Conservation (phyloP, 2,888 invertebrate genomes). For the Melanargia galathea region DNA sequence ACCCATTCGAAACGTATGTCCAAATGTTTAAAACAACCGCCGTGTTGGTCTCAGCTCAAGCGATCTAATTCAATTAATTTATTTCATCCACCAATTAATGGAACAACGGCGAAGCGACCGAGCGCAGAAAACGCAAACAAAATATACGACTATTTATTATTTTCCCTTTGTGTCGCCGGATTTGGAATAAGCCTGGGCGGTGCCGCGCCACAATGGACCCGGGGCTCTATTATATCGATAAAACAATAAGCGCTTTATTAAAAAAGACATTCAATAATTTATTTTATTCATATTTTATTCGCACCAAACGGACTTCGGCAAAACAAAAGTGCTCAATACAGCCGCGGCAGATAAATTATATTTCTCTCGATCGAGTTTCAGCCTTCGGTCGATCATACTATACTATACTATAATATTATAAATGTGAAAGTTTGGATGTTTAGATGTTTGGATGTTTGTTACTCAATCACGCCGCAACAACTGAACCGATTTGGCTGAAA, state of each 20-base stretch:
- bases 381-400: not conserved
- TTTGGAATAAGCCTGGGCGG: slow-evolving; percentile 66
- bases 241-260: slow-evolving; percentile 81
- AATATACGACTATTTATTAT: slow-evolving; percentile 81
- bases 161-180: slow-evolving; percentile 68
- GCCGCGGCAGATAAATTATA: slow-evolving; percentile 44
- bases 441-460: too few species aligned
- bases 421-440: too few species aligned
- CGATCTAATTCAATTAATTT: slow-evolving; percentile 79
- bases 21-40: slow-evolving; percentile 65
- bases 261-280: slow-evolving; percentile 81
- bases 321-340: slow-evolving; percentile 70
- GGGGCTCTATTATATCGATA: slow-evolving; percentile 69
- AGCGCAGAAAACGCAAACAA: slow-evolving; percentile 73
- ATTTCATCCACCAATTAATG: slow-evolving; percentile 72
- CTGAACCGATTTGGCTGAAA: too few species aligned
- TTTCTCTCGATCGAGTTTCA: slow-evolving; percentile 5
- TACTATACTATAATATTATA: not conserved
- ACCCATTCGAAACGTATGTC: slow-evolving; percentile 62
- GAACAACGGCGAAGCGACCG: slow-evolving; percentile 74
- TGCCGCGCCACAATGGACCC: slow-evolving; percentile 61
- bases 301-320: slow-evolving; percentile 53
- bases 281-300: slow-evolving; percentile 80
- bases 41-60: slow-evolving; percentile 67
- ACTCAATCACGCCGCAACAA: too few species aligned